Conservation (phyloP, 2,888 invertebrate genomes). For the Troides helena region DNA sequence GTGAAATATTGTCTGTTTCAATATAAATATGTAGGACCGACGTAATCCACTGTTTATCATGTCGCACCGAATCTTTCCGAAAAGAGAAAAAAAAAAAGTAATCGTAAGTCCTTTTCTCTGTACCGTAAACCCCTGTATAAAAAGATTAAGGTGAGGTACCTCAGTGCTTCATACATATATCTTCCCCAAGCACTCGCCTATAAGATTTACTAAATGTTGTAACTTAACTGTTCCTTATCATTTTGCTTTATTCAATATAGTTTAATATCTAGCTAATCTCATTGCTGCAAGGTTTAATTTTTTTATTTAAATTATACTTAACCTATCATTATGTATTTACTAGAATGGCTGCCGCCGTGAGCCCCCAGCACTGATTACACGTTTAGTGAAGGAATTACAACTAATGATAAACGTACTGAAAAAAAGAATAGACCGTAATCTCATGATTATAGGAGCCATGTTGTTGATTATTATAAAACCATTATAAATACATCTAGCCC, state of each 20-base stretch:
- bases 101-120: conserved; percentile 27
- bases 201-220: not conserved
- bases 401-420: conserved; percentile 76
- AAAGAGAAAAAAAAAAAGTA: conserved; percentile 28
- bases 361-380: conserved; percentile 53
- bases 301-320: conserved; percentile 33
- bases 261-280: conserved; percentile 16
- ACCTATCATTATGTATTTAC: conserved; percentile 67
- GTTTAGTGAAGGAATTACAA: conserved; percentile 55
- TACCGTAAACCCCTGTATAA: conserved; percentile 4
- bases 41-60: conserved; percentile 41
- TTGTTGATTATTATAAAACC: conserved; percentile 63
- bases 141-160: not conserved
- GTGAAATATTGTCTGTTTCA: conserved; percentile 56
- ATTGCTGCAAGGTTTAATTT: conserved; percentile 5
- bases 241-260: conserved; percentile 6
- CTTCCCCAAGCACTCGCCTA: not conserved
- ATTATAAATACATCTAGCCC: conserved; percentile 76
- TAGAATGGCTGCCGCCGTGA: conserved; percentile 53
- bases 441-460: conserved; percentile 66
- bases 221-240: not conserved
- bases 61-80: conserved; percentile 30
- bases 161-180: not conserved
- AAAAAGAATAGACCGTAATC: conserved; percentile 70
- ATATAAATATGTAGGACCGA: conserved; percentile 35